Evolutionary conservation across 2,888 invertebrate species (phyloP).

Genomic region (Choristoneura rosaceana): DNA sequence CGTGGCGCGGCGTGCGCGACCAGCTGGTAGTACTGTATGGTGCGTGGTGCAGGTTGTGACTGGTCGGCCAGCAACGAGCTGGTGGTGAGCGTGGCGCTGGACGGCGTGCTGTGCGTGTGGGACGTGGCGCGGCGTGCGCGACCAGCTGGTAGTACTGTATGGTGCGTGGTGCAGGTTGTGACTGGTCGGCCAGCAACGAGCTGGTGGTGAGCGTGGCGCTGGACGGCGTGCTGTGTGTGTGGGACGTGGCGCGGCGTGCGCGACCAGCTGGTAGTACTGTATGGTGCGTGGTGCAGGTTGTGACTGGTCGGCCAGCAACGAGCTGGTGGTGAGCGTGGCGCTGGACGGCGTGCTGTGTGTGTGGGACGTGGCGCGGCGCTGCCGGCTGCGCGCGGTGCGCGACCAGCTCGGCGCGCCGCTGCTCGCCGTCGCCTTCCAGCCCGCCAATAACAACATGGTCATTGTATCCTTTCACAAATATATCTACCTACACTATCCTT

Average conservation of each 20-base stretch:
- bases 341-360: conserved; percentile 90
- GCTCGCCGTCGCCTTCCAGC: conserved; percentile 91
- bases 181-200: conserved; percentile 95
- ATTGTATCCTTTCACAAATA: conserved; percentile 88
- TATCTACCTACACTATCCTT: no score
- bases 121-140: no score
- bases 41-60: neutral
- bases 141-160: no score
- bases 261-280: conserved; percentile 87
- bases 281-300: conserved; percentile 80
- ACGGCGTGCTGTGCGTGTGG: no score
- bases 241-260: conserved; percentile 87
- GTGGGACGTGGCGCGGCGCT: conserved; percentile 88
- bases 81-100: no score
- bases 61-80: no score
- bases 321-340: conserved; percentile 91
- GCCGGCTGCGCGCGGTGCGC: conserved; percentile 87
- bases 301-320: conserved; percentile 95
- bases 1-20: no score
- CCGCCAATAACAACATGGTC: conserved; percentile 94
- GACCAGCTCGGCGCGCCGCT: conserved; percentile 88
- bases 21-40: no score
- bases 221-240: conserved; percentile 90
- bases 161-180: conserved; percentile 86
- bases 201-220: conserved; percentile 91